These are phyloP conservation scores for Pterobdella sp. DNA, from an alignment of 2,888 invertebrate genomes.

Conservation along the genomic window DNA sequence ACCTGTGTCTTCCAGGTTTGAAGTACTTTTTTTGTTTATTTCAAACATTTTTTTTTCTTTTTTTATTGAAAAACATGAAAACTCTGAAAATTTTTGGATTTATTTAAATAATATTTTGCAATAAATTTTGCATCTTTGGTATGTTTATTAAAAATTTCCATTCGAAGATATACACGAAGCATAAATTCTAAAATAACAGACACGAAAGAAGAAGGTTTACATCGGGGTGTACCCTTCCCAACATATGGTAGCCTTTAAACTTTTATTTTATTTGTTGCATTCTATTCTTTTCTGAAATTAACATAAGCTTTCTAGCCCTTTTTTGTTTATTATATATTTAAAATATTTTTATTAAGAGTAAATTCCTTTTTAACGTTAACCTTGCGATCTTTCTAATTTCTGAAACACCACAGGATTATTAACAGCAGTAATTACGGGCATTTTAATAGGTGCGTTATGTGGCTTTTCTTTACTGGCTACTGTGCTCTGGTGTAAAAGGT, in stretches of 20 bases:
- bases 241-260: constrained; percentile 25
- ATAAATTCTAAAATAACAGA: no score
- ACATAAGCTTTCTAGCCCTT: background rate
- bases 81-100: background rate
- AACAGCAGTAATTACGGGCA: constrained; percentile 33
- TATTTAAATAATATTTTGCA: background rate
- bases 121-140: no score
- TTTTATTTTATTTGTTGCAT: background rate
- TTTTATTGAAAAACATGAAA: background rate
- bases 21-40: background rate
- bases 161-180: no score
- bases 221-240: constrained; percentile 17
- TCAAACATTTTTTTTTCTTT: constrained; percentile 3
- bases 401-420: constrained; percentile 26
- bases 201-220: constrained; percentile 7
- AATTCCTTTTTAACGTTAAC: no score
- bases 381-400: background rate
- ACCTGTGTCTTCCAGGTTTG: constrained; percentile 19
- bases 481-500: constrained; percentile 35
- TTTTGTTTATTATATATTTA: background rate
- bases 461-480: constrained; percentile 32
- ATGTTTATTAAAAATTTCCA: no score
- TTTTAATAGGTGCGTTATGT: constrained; percentile 32
- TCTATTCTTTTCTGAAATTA: background rate
- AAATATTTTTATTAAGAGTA: background rate